Evolutionary conservation across 2,113 vertebrate species (phyloP), one percentile per base, ranked within the genome.

Genomic region (Rhipidura dahli): DNA sequence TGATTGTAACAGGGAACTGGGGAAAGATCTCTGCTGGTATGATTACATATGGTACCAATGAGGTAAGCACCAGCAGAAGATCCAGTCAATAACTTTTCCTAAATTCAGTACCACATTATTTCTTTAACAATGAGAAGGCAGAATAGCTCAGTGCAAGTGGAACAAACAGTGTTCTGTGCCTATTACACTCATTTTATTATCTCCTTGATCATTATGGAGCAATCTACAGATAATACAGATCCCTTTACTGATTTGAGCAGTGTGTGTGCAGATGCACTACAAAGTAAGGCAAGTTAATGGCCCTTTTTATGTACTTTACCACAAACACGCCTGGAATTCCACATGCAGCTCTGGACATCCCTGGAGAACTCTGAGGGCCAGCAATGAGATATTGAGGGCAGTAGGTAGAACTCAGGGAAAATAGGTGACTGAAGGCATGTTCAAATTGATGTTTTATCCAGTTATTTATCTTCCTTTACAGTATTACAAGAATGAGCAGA

Each of bases 221-320:
- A 81, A 70, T 61, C 22, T 87, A 16, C 0, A 1, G 13, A 18
- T 64, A 71, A 93, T 89, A 94, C 24, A 75, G 75, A 76, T 47
- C 19, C 16, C 1, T 60, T 64, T 51, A 28, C 10, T 2, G 14
- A n/a, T 87, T 11, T 91, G 40, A 82, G 24, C 2, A 5, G 9
- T 33, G 9, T 4, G 7, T 33, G 35, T 24, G 40, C 54, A 65
- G 51, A 71, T 4, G 15, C 14, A 20, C 19, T 56, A 28, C 14
- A 44, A 31, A 72, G 13, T 33, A 60, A 66, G 57, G 13, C 16
- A 76, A 76, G 27, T 18, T 85, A 61, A 82, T 60, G 40, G 45
- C 9, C 15, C 8, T 64, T 79, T 40, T 22, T 11, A 24, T 0
- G 0, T 24, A 23, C 49, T 84, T 85, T 64, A 44, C 47, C 39